phyloP scores from a whole-genome alignment of 2,113 vertebrate species.

The Merops nubicus region DNA sequence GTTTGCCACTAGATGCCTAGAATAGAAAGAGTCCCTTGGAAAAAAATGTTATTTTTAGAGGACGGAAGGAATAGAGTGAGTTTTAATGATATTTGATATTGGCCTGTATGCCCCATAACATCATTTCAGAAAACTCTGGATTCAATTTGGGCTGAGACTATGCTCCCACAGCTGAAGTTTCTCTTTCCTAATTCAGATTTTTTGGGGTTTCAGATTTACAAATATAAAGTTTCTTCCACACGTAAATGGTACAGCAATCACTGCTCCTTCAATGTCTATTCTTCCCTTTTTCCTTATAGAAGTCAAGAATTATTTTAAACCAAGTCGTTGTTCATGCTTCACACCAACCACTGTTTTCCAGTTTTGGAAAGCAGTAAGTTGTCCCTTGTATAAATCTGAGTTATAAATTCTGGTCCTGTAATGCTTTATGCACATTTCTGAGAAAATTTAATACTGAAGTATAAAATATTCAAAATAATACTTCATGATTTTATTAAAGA shows the following conservation, averaged over 20 bases:
- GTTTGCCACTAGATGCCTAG: not conserved
- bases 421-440: not conserved
- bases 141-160: not conserved
- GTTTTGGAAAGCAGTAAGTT: not conserved
- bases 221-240: not conserved
- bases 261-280: not conserved
- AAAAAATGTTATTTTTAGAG: not conserved
- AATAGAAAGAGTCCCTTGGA: not conserved
- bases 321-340: not conserved
- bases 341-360: not conserved
- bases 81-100: not conserved
- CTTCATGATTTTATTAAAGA: not conserved
- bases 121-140: not conserved
- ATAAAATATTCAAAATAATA: not conserved
- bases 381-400: not conserved
- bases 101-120: not conserved
- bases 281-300: not conserved
- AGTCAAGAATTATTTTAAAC: not conserved
- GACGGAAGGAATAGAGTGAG: not conserved
- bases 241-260: not conserved
- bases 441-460: not conserved
- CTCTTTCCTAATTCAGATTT: not conserved
- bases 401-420: not conserved
- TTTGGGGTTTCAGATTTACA: not conserved
- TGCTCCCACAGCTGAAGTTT: not conserved